These are phyloP conservation scores for Bellardia bayeri DNA, from an alignment of 2,888 invertebrate species.

Conservation along the genomic window DNA sequence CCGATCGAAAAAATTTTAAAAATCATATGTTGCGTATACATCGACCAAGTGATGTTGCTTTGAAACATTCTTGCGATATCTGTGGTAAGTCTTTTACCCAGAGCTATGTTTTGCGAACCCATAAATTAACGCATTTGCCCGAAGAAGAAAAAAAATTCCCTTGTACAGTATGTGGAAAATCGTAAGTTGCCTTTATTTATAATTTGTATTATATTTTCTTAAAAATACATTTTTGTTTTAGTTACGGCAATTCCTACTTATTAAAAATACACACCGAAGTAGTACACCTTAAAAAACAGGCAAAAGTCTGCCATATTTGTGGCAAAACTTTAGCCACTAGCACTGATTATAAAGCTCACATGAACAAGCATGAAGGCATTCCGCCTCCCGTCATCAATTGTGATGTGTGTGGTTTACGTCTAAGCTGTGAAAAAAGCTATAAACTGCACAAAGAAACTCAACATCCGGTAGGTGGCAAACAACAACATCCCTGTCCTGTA, in stretches of 20 bases:
- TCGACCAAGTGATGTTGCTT: conserved; percentile 78
- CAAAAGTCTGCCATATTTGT: conserved; percentile 82
- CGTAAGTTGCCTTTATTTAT: conserved; percentile 74
- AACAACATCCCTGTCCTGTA: conserved; percentile 79
- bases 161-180: conserved; percentile 79
- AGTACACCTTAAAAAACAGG: conserved; percentile 80
- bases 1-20: conserved; percentile 78
- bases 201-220: not conserved
- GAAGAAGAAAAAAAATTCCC: conserved; percentile 79
- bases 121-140: conserved; percentile 79
- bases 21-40: conserved; percentile 80
- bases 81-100: conserved; percentile 80
- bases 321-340: conserved; percentile 81
- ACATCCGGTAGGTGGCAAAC: conserved; percentile 80
- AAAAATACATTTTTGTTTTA: conserved; percentile 73
- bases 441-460: conserved; percentile 80
- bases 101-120: conserved; percentile 79
- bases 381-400: conserved; percentile 78
- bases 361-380: conserved; percentile 80
- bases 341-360: conserved; percentile 80
- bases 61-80: conserved; percentile 78
- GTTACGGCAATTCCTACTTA: conserved; percentile 80
- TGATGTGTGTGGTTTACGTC: conserved; percentile 79
- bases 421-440: conserved; percentile 80
- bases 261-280: conserved; percentile 78